phyloP scores from a whole-genome alignment of 2,113 vertebrate genomes.

The Lophotis ruficrista region DNA sequence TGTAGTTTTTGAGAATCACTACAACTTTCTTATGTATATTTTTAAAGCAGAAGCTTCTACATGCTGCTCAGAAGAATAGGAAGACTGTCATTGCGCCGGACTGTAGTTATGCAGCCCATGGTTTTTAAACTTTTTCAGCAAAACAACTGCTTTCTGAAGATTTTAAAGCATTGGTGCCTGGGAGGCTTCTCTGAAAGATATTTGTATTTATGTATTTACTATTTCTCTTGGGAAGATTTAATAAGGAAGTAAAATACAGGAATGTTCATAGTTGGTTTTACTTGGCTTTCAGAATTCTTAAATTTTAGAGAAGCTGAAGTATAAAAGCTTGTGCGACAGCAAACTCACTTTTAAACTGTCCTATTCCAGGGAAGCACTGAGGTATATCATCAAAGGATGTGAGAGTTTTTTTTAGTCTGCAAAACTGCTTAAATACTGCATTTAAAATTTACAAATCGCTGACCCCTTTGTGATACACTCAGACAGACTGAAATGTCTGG shows the following conservation, averaged over 20 bases:
- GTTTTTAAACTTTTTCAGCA: background rate
- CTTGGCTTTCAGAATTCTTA: background rate
- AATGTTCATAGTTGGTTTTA: background rate
- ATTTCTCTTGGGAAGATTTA: background rate
- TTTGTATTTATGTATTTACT: background rate
- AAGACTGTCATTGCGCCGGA: background rate
- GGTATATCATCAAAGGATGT: background rate
- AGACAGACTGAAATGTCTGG: conserved; percentile 1
- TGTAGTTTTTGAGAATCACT: background rate
- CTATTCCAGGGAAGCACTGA: background rate
- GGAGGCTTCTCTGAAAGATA: background rate
- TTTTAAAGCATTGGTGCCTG: background rate
- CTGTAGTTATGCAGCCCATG: background rate
- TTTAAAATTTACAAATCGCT: conserved; percentile 20
- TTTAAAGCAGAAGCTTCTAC: background rate
- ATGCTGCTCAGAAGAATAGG: background rate
- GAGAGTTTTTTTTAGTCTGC: background rate
- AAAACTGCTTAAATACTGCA: conserved; percentile 21
- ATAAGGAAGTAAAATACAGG: background rate
- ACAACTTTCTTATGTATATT: background rate
- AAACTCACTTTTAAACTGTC: background rate
- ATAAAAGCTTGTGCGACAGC: background rate
- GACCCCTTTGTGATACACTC: conserved; percentile 24
- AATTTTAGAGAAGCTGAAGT: background rate
- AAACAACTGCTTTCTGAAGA: background rate